phyloP scores from a whole-genome alignment of 2,113 vertebrate species.

The Mixornis gularis region DNA sequence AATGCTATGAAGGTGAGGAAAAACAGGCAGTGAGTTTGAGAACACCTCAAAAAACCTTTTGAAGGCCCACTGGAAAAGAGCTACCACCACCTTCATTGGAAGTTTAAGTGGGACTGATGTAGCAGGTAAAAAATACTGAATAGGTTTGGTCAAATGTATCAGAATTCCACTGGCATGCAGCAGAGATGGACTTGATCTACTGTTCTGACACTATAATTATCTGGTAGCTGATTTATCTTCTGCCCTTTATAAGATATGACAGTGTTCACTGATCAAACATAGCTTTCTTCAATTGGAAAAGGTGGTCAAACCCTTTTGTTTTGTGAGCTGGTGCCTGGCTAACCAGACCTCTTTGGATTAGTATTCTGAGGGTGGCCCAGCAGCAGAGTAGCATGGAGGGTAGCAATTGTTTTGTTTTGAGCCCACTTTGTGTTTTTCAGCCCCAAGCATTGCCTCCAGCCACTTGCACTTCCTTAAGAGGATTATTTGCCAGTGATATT shows the following conservation, averaged over 20 bases:
- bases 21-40: not conserved
- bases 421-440: constrained; percentile 46
- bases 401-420: constrained; percentile 42
- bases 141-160: not conserved
- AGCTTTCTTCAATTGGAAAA: not conserved
- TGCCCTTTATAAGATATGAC: not conserved
- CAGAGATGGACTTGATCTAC: not conserved
- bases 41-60: not conserved
- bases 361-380: constrained; percentile 27
- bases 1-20: not conserved
- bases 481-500: constrained; percentile 67
- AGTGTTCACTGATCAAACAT: not conserved
- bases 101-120: accelerated
- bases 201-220: not conserved
- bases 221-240: not conserved
- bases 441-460: constrained; percentile 70
- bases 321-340: not conserved
- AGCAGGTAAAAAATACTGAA: not conserved
- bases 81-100: not conserved
- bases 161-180: not conserved
- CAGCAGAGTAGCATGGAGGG: not conserved
- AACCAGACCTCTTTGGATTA: constrained; percentile 1
- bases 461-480: constrained; percentile 70
- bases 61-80: not conserved
- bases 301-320: not conserved